phyloP scores from a whole-genome alignment of 2,797 vertebrate genomes.

The Pseudomugil tenellus region DNA sequence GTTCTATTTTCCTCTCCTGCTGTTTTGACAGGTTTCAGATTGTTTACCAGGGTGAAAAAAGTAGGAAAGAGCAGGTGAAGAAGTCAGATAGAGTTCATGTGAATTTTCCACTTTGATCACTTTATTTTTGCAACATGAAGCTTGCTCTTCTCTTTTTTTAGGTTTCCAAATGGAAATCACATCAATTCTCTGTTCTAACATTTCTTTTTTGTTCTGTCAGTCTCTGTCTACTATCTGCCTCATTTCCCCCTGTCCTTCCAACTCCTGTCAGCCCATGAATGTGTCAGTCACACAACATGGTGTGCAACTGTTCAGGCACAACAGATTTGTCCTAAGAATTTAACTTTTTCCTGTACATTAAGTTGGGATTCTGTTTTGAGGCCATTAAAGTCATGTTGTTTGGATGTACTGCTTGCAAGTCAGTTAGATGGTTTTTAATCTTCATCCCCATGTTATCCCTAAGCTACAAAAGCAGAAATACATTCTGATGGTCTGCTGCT shows the following conservation, averaged over 20 bases:
- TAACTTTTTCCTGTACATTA: neutral
- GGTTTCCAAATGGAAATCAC: constrained; percentile 45
- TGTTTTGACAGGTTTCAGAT: constrained; percentile 54
- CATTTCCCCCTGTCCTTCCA: constrained; percentile 9
- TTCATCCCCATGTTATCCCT: neutral
- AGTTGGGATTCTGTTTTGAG: neutral
- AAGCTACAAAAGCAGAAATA: neutral
- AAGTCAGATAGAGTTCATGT: constrained; percentile 69
- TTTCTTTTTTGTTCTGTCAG: constrained; percentile 46
- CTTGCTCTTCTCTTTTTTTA: constrained; percentile 33
- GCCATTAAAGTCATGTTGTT: neutral
- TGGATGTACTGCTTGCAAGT: neutral
- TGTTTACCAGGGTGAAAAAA: constrained; percentile 47
- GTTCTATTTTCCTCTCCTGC: constrained; percentile 28
- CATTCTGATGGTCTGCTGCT: neutral
- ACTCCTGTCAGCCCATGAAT: constrained; percentile 27
- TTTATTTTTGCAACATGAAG: constrained; percentile 40
- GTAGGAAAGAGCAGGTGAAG: constrained; percentile 45
- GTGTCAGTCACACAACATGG: constrained; percentile 34
- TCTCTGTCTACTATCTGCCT: constrained; percentile 28
- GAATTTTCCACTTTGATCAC: constrained; percentile 55
- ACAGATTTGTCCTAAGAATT: constrained; percentile 7
- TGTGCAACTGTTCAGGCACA: constrained; percentile 9
- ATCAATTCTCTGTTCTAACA: constrained; percentile 39
- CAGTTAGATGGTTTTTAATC: neutral